These are phyloP conservation scores for Fistularia tabacaria DNA, from an alignment of 2,797 vertebrate genomes.

Conservation along the genomic window DNA sequence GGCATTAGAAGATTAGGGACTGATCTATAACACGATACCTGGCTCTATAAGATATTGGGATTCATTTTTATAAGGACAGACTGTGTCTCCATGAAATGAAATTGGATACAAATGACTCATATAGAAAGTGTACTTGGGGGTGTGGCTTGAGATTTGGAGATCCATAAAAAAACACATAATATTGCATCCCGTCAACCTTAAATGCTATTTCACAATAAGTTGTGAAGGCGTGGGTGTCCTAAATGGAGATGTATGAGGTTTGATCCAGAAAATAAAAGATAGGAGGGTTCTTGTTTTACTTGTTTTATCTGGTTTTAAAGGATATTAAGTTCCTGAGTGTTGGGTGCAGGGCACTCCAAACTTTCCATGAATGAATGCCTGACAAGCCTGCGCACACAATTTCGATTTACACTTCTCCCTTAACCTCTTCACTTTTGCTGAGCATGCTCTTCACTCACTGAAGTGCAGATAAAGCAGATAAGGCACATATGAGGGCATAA, in stretches of 20 bases:
- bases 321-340: no score
- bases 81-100: conserved; percentile 26
- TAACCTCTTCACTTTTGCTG: neutral
- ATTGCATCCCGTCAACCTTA: no score
- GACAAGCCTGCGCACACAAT: neutral
- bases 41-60: conserved; percentile 4
- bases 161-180: no score
- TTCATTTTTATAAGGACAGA: conserved; percentile 26
- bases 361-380: no score
- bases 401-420: neutral
- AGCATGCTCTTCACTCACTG: neutral
- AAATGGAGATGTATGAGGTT: no score
- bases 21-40: neutral
- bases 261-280: no score
- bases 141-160: no score
- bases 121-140: conserved; percentile 1
- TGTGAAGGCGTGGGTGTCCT: no score
- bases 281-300: no score
- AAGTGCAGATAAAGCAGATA: neutral
- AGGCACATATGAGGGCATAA: neutral
- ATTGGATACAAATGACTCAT: conserved; percentile 38
- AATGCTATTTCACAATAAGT: no score
- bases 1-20: neutral
- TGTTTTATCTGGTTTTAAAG: no score
- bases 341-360: no score